Conservation (phyloP, 2,113 vertebrate species). For the Peromyscus californicus region DNA sequence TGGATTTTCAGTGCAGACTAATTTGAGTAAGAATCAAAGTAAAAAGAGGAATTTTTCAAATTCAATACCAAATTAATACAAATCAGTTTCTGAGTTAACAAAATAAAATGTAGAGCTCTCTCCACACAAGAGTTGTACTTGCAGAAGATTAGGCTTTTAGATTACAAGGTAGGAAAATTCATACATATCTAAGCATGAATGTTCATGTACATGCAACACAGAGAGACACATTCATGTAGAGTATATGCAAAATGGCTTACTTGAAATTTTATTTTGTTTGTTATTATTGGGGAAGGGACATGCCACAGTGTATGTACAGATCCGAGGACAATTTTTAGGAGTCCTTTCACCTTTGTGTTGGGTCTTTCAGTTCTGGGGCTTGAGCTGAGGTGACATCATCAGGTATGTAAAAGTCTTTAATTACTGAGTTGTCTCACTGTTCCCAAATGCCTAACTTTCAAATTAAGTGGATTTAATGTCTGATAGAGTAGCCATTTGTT, state of each 20-base stretch:
- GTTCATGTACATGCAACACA: not conserved
- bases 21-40: conserved; percentile 40
- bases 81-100: not conserved
- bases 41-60: not conserved
- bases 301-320: not conserved
- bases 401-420: not conserved
- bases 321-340: not conserved
- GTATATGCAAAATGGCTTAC: not conserved
- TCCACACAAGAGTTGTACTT: not conserved
- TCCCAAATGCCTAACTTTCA: not conserved
- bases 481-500: not conserved
- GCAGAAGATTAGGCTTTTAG: not conserved
- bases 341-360: not conserved
- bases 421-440: not conserved
- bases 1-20: not conserved
- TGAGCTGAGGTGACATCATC: not conserved
- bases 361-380: not conserved
- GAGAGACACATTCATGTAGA: not conserved
- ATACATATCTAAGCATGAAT: not conserved
- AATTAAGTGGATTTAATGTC: not conserved
- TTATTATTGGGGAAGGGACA: not conserved
- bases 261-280: not conserved
- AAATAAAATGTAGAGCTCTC: not conserved
- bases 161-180: not conserved
- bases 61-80: conserved; percentile 3